Percentiles rank a stretch among this genome's conserved stretches.
phyloP scores from a whole-genome alignment of 2,888 invertebrate species.

The Hyposoter didymator region DNA sequence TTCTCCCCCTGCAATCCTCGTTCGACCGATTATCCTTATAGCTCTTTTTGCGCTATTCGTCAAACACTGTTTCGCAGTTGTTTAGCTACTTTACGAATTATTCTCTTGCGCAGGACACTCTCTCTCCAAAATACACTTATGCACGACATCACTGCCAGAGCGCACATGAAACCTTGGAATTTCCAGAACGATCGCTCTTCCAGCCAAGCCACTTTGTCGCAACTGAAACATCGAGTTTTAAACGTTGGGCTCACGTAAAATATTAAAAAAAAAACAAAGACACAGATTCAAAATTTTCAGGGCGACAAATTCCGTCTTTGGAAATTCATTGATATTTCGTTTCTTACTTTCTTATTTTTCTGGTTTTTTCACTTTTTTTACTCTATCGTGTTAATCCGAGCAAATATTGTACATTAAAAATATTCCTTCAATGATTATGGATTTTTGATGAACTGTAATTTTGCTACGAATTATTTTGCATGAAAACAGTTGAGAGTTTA shows the following conservation, averaged over 20 bases:
- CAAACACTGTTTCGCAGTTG: conserved; percentile 80
- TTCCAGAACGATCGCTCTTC: conserved; percentile 94
- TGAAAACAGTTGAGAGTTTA: background rate
- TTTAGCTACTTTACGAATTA: conserved; percentile 81
- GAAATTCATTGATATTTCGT: no score
- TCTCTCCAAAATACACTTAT: conserved; percentile 81
- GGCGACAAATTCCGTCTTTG: no score
- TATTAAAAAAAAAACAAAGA: background rate
- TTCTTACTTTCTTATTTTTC: no score
- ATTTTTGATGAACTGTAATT: no score
- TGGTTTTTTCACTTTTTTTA: no score
- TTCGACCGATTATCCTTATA: conserved; percentile 5
- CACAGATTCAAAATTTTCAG: background rate
- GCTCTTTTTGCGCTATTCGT: conserved; percentile 37
- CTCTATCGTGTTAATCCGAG: background rate
- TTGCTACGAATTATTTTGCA: background rate
- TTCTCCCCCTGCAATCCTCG: background rate
- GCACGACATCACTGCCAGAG: conserved; percentile 87
- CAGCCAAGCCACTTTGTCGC: conserved; percentile 93
- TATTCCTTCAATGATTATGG: no score
- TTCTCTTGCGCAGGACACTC: conserved; percentile 79
- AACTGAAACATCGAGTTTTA: conserved; percentile 85
- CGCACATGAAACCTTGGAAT: conserved; percentile 90
- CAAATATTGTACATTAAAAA: background rate
- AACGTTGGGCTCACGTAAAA: background rate